Base-by-base conservation (phyloP, 1,140 invertebrate genomes). In the Drosophila oshimai region DNA sequence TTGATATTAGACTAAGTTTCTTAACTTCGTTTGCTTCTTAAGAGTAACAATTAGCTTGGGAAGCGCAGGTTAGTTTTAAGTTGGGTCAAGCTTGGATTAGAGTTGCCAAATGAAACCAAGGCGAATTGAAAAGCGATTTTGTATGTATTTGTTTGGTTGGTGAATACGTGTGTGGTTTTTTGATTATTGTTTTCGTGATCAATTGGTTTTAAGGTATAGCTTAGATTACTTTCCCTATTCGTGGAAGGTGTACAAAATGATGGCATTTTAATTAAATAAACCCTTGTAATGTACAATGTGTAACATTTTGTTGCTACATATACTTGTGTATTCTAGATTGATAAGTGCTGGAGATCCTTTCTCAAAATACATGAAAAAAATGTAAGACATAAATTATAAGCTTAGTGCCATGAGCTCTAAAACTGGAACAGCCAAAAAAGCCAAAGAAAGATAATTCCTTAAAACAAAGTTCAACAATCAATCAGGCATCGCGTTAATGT, bases 361-460 rank as follows among this genome's bases (percentile, higher is more conserved):
- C 79, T 84, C 79, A 86, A 71, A 67, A 68, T 71, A 84, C 79
- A 84, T 84, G 70, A 71, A 84, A 81, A 67, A 62, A 51, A 67
- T 67, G 71, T 55, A 60, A 62, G 51, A 86, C 75, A 84, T 72
- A 84, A 80, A 86, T 84, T 49, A 78, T 75, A 67, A 31, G 20
- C 39, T 44, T 65, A 74, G 42, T 28, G 49, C 47, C 68, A 28
- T 51, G 9, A 29, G 62, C 55, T 68, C 64, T 84, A 79, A 83
- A 83, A 86, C 78, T 81, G 65, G 47, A 53, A 65, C 18, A 54
- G 61, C 78, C 79, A 65, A 67, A 72, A 83, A 57, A 50, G 68
- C 77, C 54, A 53, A 64, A 53, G 13, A 51, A 42, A 44, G 51
- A 70, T 49, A 44, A 22, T 29, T 24, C 13, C 68, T 61, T 72